Conservation (phyloP, 1,140 invertebrate genomes). For the Saxidomus purpurata region DNA sequence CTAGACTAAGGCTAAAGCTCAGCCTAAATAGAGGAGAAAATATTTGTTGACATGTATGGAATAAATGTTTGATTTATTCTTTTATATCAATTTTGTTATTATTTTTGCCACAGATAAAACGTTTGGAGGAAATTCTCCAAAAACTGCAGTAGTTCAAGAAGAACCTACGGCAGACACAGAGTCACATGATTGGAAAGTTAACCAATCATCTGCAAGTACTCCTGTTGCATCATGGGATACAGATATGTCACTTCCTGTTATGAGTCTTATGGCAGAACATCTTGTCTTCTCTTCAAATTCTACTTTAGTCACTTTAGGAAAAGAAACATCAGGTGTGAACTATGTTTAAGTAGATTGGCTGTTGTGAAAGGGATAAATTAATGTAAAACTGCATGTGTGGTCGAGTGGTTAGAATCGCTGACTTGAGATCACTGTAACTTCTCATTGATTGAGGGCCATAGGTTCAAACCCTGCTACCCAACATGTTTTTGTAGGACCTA, state of each 20-base stretch:
- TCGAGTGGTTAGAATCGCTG: no score
- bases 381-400: no score
- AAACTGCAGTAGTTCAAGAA: background rate
- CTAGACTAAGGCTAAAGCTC: no score
- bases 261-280: slow-evolving; percentile 51
- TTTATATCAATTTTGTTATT: background rate
- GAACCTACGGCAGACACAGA: background rate
- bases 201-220: slow-evolving; percentile 25
- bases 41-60: no score
- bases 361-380: no score
- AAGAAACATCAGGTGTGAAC: slow-evolving; percentile 42
- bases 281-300: slow-evolving; percentile 43
- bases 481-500: no score
- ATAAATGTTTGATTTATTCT: no score
- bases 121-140: background rate
- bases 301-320: background rate
- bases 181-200: background rate
- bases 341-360: no score
- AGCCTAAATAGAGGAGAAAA: no score
- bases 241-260: slow-evolving; percentile 34
- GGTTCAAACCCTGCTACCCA: no score
- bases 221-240: slow-evolving; percentile 1
- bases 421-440: no score
- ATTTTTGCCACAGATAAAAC: slow-evolving; percentile 14
- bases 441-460: no score